phyloP scores from a whole-genome alignment of 2,888 invertebrate genomes.

The Spialia ferax region DNA sequence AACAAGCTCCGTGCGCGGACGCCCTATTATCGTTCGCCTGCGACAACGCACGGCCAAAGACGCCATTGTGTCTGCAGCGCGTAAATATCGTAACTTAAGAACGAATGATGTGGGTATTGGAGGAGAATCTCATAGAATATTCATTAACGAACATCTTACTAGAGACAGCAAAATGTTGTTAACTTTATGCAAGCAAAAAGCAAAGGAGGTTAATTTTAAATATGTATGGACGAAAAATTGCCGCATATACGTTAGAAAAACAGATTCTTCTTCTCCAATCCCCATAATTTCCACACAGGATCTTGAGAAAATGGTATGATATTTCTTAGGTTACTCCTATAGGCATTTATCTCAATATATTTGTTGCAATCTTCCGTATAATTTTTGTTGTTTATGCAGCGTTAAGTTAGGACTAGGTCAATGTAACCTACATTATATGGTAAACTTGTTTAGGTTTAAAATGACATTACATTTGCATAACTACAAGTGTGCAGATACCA shows the following conservation, averaged over 20 bases:
- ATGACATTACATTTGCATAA: too few relatives aligned
- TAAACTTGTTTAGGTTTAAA: too few relatives aligned
- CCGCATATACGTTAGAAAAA: neutral
- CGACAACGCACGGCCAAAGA: neutral
- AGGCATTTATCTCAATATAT: too few relatives aligned
- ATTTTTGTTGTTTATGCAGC: too few relatives aligned
- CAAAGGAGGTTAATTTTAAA: neutral
- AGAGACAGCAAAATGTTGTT: neutral
- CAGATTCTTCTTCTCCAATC: neutral
- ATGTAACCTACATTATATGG: too few relatives aligned
- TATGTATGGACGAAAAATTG: neutral
- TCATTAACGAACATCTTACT: neutral
- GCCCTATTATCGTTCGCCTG: neutral
- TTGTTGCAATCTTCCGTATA: too few relatives aligned
- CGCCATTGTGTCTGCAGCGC: neutral
- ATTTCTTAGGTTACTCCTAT: too few relatives aligned
- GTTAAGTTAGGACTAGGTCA: too few relatives aligned
- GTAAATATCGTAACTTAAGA: constrained; percentile 1
- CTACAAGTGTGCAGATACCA: too few relatives aligned
- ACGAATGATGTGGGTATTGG: neutral
- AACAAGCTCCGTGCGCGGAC: neutral
- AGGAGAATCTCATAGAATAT: neutral
- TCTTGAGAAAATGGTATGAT: neutral
- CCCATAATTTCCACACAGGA: neutral
- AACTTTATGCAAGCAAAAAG: neutral